These are phyloP conservation scores for Pelagia noctiluca DNA, from an alignment of 30 jellyfish, hydroid and myxozoan species.

Conservation along the genomic window DNA sequence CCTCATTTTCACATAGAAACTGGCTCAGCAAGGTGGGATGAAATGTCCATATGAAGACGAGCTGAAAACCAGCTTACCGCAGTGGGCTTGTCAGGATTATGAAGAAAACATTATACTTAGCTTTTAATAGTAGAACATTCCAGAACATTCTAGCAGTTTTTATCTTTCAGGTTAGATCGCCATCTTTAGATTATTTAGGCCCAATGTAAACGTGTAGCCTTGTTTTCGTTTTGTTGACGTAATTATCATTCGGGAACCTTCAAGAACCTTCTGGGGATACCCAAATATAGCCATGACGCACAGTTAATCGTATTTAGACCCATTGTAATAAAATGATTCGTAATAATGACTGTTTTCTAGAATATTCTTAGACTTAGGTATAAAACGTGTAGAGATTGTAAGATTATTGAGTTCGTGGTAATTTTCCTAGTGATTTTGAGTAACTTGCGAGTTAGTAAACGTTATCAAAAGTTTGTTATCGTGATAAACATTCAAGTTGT, in stretches of 20 bases:
- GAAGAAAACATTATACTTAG: not conserved
- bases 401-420: not conserved
- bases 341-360: not conserved
- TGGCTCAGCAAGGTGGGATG: too few species aligned
- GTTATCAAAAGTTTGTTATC: not conserved
- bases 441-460: not conserved
- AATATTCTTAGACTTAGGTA: not conserved
- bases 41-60: too few species aligned
- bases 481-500: not conserved
- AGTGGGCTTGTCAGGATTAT: not conserved
- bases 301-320: not conserved
- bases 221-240: constrained; percentile 1
- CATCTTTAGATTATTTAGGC: not conserved
- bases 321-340: not conserved
- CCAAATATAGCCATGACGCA: not conserved
- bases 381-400: not conserved
- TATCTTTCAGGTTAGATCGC: not conserved
- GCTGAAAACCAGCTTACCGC: too few species aligned
- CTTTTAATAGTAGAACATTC: not conserved
- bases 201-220: constrained; percentile 2
- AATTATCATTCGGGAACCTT: not conserved
- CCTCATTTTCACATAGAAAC: too few species aligned
- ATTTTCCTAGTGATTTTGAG: not conserved
- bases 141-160: not conserved
- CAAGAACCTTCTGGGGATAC: not conserved